Evolutionary conservation across 2,888 invertebrate species (phyloP).

Genomic region (Andrena trimmerana): DNA sequence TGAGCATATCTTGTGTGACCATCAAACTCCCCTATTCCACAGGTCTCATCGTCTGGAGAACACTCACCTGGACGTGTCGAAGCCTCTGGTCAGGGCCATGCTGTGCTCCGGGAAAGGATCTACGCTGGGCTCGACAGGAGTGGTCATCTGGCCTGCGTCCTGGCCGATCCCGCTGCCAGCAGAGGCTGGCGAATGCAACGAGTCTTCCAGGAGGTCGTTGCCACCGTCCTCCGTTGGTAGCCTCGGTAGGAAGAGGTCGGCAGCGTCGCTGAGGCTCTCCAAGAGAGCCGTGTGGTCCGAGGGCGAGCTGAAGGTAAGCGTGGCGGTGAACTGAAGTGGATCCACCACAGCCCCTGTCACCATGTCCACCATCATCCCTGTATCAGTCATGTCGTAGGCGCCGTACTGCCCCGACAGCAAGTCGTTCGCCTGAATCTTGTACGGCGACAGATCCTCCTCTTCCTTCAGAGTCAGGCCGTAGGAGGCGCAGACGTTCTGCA

Average conservation of each 20-base stretch:
- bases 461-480: slow-evolving; percentile 92
- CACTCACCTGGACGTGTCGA: slow-evolving; percentile 77
- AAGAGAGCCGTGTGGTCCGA: slow-evolving; percentile 91
- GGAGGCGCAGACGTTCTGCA: slow-evolving; percentile 92
- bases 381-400: slow-evolving; percentile 89
- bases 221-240: slow-evolving; percentile 88
- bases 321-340: slow-evolving; percentile 93
- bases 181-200: slow-evolving; percentile 90
- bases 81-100: slow-evolving; percentile 83
- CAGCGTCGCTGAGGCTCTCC: slow-evolving; percentile 92
- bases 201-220: slow-evolving; percentile 89
- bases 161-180: slow-evolving; percentile 80
- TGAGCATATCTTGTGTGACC: slow-evolving; percentile 1
- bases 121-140: slow-evolving; percentile 88
- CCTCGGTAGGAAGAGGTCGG: slow-evolving; percentile 92
- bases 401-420: slow-evolving; percentile 87
- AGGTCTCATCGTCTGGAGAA: not conserved
- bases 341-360: slow-evolving; percentile 91
- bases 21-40: not conserved
- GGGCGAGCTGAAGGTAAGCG: slow-evolving; percentile 92
- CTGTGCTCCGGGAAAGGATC: slow-evolving; percentile 93
- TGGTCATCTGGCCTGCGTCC: slow-evolving; percentile 86
- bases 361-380: slow-evolving; percentile 93
- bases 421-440: slow-evolving; percentile 91
- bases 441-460: slow-evolving; percentile 90